Percentiles rank a stretch among this genome's conserved stretches.
Evolutionary conservation across 2,797 vertebrate genomes (phyloP).

Genomic region (Chiroxiphia lanceolata): DNA sequence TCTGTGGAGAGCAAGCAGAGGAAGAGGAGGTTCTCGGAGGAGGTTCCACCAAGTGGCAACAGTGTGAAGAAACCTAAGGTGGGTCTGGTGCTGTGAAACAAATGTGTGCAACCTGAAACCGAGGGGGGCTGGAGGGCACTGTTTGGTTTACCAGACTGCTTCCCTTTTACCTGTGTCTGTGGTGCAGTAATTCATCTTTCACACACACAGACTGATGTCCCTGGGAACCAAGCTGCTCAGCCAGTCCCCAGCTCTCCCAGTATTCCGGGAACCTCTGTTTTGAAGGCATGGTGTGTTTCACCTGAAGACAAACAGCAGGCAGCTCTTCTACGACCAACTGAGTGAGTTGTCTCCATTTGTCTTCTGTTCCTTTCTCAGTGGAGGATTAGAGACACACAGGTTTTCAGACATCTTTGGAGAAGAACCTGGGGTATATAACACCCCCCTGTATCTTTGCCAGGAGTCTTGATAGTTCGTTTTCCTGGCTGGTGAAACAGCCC

Average conservation of each 20-base stretch:
- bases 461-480: not conserved
- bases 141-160: not conserved
- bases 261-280: constrained; percentile 78
- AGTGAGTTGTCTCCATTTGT: constrained; percentile 80
- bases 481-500: not conserved
- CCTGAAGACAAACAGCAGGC: constrained; percentile 89
- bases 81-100: not conserved
- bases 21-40: constrained; percentile 90
- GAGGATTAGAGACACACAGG: not conserved
- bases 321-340: constrained; percentile 87
- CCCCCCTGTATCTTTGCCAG: not conserved
- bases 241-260: constrained; percentile 89
- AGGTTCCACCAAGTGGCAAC: constrained; percentile 78
- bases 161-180: not conserved
- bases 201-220: constrained; percentile 72
- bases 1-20: constrained; percentile 83
- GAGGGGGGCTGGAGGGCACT: not conserved
- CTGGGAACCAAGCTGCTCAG: constrained; percentile 75
- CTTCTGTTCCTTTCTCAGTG: not conserved
- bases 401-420: not conserved
- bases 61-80: constrained; percentile 90
- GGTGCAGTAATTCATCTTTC: not conserved
- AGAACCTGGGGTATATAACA: not conserved
- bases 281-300: constrained; percentile 86
- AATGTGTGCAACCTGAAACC: not conserved